These are phyloP conservation scores for Oscheius sp. DNA, from an alignment of 2,888 invertebrate genomes.

Conservation along the genomic window DNA sequence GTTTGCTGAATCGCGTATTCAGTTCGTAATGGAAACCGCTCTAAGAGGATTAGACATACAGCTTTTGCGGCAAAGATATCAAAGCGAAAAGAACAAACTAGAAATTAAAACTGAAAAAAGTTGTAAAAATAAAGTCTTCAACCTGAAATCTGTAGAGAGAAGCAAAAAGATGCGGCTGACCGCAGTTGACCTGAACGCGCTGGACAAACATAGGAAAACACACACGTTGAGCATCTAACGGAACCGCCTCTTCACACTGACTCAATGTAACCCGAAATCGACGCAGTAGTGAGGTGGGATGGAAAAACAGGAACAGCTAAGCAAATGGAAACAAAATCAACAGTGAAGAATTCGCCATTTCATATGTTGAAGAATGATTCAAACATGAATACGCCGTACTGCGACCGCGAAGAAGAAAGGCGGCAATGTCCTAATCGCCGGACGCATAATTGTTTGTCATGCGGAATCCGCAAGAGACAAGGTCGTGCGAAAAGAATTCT, in stretches of 20 bases:
- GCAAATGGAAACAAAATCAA: not conserved
- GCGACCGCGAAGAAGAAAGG: slow-evolving; percentile 16
- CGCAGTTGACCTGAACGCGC: slow-evolving; percentile 28
- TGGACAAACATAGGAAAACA: slow-evolving; percentile 28
- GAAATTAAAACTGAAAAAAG: not conserved
- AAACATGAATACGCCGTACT: slow-evolving; percentile 7
- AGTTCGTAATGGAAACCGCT: slow-evolving; percentile 22
- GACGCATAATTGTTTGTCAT: slow-evolving; percentile 30
- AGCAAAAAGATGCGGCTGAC: slow-evolving; percentile 22
- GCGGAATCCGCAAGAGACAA: slow-evolving; percentile 29
- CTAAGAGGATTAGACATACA: slow-evolving; percentile 24
- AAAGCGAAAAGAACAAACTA: not conserved
- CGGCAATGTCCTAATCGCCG: slow-evolving; percentile 30
- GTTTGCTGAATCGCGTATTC: slow-evolving; percentile 21
- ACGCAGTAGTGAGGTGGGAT: not conserved
- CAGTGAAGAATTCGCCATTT: not conserved
- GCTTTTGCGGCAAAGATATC: not conserved
- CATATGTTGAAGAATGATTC: not conserved
- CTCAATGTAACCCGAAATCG: not conserved
- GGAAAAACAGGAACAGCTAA: slow-evolving; percentile 6
- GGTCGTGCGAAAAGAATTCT: slow-evolving; percentile 17
- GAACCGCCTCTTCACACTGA: slow-evolving; percentile 23
- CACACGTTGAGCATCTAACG: slow-evolving; percentile 22
- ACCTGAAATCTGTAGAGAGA: too few species aligned
- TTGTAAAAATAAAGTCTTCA: not conserved